phyloP scores from a whole-genome alignment of 2,888 invertebrate species.

The Cataglyphis cursor region DNA sequence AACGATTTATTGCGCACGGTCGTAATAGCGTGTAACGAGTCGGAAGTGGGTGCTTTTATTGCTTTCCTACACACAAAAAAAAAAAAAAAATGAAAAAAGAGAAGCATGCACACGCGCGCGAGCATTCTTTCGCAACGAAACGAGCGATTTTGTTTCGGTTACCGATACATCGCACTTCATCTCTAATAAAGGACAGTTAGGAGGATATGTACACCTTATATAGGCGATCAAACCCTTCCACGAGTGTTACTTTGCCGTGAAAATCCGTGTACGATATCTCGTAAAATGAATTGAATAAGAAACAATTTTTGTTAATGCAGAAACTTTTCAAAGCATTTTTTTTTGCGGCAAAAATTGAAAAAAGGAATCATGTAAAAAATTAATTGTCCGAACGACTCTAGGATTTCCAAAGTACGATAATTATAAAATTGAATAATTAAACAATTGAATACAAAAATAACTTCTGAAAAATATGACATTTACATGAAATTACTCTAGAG shows the following conservation, averaged over 20 bases:
- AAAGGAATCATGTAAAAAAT: not conserved
- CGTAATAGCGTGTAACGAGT: constrained; percentile 58
- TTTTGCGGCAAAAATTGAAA: not conserved
- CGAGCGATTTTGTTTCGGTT: constrained; percentile 53
- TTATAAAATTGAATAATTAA: not conserved
- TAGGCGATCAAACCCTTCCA: constrained; percentile 27
- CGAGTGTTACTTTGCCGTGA: constrained; percentile 42
- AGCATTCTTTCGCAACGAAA: constrained; percentile 31
- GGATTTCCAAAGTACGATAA: not conserved
- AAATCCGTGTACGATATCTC: constrained; percentile 50
- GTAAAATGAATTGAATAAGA: constrained; percentile 54
- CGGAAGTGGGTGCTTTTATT: constrained; percentile 58
- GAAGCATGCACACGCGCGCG: constrained; percentile 5
- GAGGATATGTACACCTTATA: constrained; percentile 45
- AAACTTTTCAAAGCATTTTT: not conserved
- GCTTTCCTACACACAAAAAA: constrained; percentile 18
- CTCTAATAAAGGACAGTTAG: constrained; percentile 54
- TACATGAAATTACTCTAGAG: not conserved
- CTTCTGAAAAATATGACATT: not conserved
- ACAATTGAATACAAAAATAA: not conserved
- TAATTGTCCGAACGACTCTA: not conserved
- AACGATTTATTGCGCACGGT: constrained; percentile 60
- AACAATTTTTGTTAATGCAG: not conserved
- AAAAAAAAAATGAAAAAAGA: not conserved
- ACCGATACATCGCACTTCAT: constrained; percentile 41